Conservation (phyloP, 1,140 invertebrate species). For the Caligus rogercresseyi region DNA sequence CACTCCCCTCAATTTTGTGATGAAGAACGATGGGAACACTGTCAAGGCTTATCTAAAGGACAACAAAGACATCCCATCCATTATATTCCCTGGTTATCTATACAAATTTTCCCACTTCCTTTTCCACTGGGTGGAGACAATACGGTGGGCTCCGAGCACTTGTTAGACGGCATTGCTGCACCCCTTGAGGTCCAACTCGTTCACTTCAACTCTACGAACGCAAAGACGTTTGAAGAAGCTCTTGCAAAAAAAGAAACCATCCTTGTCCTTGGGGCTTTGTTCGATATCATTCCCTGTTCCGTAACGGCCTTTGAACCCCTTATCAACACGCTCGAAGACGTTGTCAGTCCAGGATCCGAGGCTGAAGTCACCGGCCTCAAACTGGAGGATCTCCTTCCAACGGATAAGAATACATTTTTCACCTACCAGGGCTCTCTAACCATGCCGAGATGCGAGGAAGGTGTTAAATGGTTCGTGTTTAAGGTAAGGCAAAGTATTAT, state of each 20-base stretch:
- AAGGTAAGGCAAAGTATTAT: too few species aligned
- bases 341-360: not conserved
- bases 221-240: slow-evolving; percentile 26
- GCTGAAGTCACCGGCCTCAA: not conserved
- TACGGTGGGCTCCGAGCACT: not conserved
- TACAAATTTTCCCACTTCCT: not conserved
- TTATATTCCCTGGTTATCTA: too few species aligned
- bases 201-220: not conserved
- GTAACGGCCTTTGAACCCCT: not conserved
- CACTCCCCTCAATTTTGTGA: too few species aligned
- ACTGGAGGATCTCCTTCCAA: not conserved
- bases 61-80: too few species aligned
- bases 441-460: slow-evolving; percentile 38
- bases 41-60: too few species aligned
- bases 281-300: not conserved
- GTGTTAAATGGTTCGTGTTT: slow-evolving; percentile 38
- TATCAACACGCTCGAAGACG: not conserved
- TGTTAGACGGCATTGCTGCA: not conserved
- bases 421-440: slow-evolving; percentile 45
- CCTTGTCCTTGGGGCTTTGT: not conserved
- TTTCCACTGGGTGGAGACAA: not conserved
- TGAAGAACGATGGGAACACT: too few species aligned
- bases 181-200: not conserved
- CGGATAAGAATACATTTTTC: slow-evolving; percentile 39
- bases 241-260: slow-evolving; percentile 30